phyloP scores from a whole-genome alignment of 2,888 invertebrate genomes.

The Noctua fimbriata region DNA sequence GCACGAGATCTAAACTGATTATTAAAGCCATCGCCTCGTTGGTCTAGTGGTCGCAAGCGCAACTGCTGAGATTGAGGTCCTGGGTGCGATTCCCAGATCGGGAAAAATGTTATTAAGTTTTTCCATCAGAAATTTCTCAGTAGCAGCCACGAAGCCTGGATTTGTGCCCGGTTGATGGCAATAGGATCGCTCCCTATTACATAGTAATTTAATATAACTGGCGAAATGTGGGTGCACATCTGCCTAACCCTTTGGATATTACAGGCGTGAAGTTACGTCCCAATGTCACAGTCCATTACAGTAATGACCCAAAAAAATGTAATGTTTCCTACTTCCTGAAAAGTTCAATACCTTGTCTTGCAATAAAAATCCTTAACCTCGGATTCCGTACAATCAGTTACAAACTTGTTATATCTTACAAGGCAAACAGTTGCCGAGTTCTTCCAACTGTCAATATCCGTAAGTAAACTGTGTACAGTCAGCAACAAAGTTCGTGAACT shows the following conservation, averaged over 20 bases:
- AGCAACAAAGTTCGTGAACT: constrained; percentile 48
- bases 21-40: not conserved
- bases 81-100: too few species aligned
- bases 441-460: constrained; percentile 15
- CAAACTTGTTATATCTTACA: constrained; percentile 46
- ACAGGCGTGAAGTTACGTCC: too few species aligned
- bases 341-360: not conserved
- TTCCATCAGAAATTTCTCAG: too few species aligned
- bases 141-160: too few species aligned
- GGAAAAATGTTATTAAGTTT: too few species aligned
- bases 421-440: constrained; percentile 34
- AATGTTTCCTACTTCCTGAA: not conserved
- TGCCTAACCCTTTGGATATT: too few species aligned
- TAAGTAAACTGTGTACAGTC: constrained; percentile 26
- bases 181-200: too few species aligned
- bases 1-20: not conserved
- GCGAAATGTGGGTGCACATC: too few species aligned
- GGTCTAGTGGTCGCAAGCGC: too few species aligned
- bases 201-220: too few species aligned
- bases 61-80: too few species aligned
- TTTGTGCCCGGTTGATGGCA: too few species aligned
- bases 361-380: not conserved
- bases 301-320: not conserved
- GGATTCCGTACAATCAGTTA: constrained; percentile 22
- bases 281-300: not conserved